These are phyloP conservation scores for Macrobrachium nipponense DNA, from an alignment of 1,140 invertebrate genomes.

Conservation along the genomic window DNA sequence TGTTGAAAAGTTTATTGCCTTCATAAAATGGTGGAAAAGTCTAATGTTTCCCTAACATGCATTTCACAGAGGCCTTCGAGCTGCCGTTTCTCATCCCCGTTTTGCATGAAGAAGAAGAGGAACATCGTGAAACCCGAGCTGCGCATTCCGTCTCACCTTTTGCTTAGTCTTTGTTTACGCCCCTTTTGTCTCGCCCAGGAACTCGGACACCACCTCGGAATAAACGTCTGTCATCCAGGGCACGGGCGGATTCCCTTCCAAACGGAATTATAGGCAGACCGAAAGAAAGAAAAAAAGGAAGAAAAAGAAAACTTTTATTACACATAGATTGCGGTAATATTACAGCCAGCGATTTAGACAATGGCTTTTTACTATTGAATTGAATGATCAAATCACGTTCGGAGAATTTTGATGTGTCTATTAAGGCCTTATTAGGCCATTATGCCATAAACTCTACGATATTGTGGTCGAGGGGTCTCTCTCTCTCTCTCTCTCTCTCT, in stretches of 20 bases:
- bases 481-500: constrained; percentile 2
- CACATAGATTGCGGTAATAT: constrained; percentile 15
- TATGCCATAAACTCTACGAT: constrained; percentile 14
- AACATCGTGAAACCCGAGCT: too few species aligned
- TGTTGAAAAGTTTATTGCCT: too few species aligned
- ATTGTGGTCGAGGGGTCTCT: background rate
- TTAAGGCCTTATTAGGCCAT: constrained; percentile 17
- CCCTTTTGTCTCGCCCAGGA: too few species aligned
- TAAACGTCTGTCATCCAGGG: too few species aligned
- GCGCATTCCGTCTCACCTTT: too few species aligned
- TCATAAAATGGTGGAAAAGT: too few species aligned
- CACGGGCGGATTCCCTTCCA: background rate
- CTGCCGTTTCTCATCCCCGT: too few species aligned
- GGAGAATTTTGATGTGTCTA: constrained; percentile 17
- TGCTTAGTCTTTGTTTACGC: too few species aligned
- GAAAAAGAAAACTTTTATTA: constrained; percentile 7
- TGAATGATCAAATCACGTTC: constrained; percentile 25
- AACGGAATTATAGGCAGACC: background rate
- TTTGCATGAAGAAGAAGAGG: too few species aligned
- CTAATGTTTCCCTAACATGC: too few species aligned
- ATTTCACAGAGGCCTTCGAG: too few species aligned
- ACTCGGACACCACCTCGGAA: too few species aligned
- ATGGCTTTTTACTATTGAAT: constrained; percentile 16
- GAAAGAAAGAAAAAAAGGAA: background rate
- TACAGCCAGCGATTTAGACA: constrained; percentile 15